phyloP scores from a whole-genome alignment of 2,113 vertebrate genomes.

The Eptesicus fuscus region DNA sequence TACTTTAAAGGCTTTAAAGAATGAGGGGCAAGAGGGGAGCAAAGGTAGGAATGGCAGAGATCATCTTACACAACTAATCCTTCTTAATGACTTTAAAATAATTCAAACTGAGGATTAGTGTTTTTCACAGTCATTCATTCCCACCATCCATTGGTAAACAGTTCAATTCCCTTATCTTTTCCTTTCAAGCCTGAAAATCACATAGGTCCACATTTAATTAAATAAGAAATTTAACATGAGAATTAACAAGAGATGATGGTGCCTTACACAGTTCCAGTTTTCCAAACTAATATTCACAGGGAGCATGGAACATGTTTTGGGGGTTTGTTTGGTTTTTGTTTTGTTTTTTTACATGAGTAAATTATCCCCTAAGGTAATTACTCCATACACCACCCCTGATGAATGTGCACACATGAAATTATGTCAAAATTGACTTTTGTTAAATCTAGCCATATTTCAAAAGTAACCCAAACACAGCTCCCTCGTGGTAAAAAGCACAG shows the following conservation, averaged over 20 bases:
- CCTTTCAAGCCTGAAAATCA: slow-evolving; percentile 4
- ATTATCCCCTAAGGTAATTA: not conserved
- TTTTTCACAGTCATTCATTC: slow-evolving; percentile 7
- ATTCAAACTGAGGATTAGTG: not conserved
- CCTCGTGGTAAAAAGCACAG: slow-evolving; percentile 11
- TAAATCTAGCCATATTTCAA: slow-evolving; percentile 15
- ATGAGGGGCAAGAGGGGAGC: not conserved
- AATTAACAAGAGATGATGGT: not conserved
- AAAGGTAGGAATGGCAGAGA: not conserved
- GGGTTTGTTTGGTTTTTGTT: not conserved
- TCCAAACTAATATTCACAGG: not conserved
- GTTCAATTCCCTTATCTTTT: not conserved
- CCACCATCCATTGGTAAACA: not conserved
- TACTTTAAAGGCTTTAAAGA: not conserved
- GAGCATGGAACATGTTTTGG: not conserved
- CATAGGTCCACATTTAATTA: slow-evolving; percentile 15
- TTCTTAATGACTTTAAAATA: not conserved
- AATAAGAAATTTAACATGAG: slow-evolving; percentile 11
- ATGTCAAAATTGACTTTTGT: slow-evolving; percentile 35
- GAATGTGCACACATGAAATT: not conserved
- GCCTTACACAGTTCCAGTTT: not conserved
- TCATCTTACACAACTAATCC: not conserved
- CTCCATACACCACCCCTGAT: not conserved
- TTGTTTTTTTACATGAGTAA: not conserved
- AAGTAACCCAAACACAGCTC: slow-evolving; percentile 32